Base-by-base conservation (phyloP, 2,888 invertebrate genomes). In the Eucriotettix oculatus region DNA sequence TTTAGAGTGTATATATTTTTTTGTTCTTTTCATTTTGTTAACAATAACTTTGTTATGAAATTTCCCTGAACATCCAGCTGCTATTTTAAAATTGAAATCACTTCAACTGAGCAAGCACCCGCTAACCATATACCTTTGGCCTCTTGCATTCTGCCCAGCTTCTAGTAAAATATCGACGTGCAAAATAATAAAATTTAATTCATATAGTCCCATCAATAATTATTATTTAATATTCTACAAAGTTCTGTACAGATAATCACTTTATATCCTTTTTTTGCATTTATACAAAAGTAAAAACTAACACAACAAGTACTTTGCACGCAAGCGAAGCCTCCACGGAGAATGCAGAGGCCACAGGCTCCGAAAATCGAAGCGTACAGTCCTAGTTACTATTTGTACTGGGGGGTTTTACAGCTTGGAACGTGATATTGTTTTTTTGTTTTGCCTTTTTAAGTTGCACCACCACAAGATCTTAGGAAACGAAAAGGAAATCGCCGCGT, bases 161-260 rank as follows among this genome's bases (percentile, higher is more conserved):
- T 57, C 55, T 42, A 61, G 59, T 58, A 58, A 61, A 57, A 29
- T 14, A 17, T 58, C 61, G 60, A 56, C 60, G 61, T 64, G 64
- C 62, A 64, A 64, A 62, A 64, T 64, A 64, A 64, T 57, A 62
- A 59, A 61, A 60, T 54, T 57, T 59, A 58, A 58, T 48, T 56
- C 29, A 59, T 54, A 56, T 56, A 53, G 53, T 58, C 56, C n/a
- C 42, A 57, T 63, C 54, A 61, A 62, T 58, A 62, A 61, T 77
- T 75, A 72, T 78, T 77, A 76, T 78, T 78, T 75, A 76, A 77
- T 77, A 77, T 78, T 77, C 78, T 78, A 78, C 78, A 78, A 78
- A 42, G 76, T 76, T 78, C 77, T 79, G 78, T 78, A 78, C 78
- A 78, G 77, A 77, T 60, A 60, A 58, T 64, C 61, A 59, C 62